Evolutionary conservation across 2,797 vertebrate species (phyloP).

Genomic region (Philypnodon macrostomus): DNA sequence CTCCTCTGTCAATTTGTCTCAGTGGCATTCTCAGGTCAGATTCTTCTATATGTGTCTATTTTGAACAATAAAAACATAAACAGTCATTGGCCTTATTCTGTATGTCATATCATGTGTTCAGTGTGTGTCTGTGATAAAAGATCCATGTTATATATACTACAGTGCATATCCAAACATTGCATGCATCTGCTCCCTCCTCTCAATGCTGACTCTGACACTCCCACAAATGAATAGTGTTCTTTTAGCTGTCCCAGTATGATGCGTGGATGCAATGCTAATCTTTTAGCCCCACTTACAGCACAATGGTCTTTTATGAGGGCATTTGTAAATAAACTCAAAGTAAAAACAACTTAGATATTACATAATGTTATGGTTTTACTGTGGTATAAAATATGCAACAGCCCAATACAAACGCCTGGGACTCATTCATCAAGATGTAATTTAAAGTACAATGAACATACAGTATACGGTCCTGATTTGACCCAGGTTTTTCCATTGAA

Average conservation of each 20-base stretch:
- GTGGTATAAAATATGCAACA: no score
- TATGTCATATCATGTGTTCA: background rate
- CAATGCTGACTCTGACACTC: conserved; percentile 36
- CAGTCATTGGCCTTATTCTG: no score
- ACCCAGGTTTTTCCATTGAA: no score
- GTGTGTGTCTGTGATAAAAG: conserved; percentile 1
- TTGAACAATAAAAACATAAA: conserved; percentile 12
- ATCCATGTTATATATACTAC: no score
- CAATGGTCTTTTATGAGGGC: conserved; percentile 27
- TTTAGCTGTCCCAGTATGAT: conserved; percentile 64
- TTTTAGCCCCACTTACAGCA: conserved; percentile 40
- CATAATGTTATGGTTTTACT: no score
- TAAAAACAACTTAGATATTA: no score
- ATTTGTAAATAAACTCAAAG: no score
- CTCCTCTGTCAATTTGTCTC: background rate
- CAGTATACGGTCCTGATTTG: background rate
- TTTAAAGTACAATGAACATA: no score
- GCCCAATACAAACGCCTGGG: no score
- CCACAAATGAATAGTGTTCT: conserved; percentile 58
- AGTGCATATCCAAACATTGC: conserved; percentile 31
- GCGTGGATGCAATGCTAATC: conserved; percentile 73
- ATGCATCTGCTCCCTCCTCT: conserved; percentile 31
- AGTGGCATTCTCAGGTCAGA: conserved; percentile 31
- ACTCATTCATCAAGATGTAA: no score
- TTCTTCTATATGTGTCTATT: conserved; percentile 9